These are phyloP conservation scores for Drosophila dunni DNA, from an alignment of 1,140 invertebrate genomes.

Conservation along the genomic window DNA sequence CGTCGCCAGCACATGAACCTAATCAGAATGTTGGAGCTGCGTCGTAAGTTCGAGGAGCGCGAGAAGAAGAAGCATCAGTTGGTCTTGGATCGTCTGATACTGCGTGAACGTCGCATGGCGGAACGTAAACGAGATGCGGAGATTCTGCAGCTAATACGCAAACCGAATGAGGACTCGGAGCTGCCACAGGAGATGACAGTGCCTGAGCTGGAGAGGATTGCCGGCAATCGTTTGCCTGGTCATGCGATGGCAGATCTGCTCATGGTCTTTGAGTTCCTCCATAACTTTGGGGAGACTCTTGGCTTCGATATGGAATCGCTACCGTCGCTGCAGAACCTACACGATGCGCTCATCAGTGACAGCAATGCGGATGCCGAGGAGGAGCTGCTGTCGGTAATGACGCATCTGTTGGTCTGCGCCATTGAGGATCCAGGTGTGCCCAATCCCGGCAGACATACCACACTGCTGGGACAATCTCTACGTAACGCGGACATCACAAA, in stretches of 20 bases:
- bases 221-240: conserved; percentile 92
- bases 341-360: conserved; percentile 93
- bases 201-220: conserved; percentile 91
- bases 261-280: conserved; percentile 97
- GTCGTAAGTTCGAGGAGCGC: conserved; percentile 94
- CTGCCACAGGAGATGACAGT: conserved; percentile 90
- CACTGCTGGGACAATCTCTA: conserved; percentile 94
- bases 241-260: conserved; percentile 95
- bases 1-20: conserved; percentile 95
- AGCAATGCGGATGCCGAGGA: conserved; percentile 91
- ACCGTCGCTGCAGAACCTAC: conserved; percentile 93
- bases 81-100: conserved; percentile 79
- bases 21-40: conserved; percentile 93
- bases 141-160: conserved; percentile 92
- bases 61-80: conserved; percentile 92
- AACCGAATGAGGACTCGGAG: conserved; percentile 94
- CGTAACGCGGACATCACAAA: conserved; percentile 96
- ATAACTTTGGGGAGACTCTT: conserved; percentile 97
- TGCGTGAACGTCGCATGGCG: conserved; percentile 91
- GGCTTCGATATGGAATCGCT: conserved; percentile 96
- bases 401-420: conserved; percentile 95
- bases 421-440: conserved; percentile 98
- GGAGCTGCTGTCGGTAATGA: conserved; percentile 94
- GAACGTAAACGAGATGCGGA: conserved; percentile 93
- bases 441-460: conserved; percentile 93